Evolutionary conservation across 2,888 invertebrate species (phyloP).

Genomic region (Capitulum mitella): DNA sequence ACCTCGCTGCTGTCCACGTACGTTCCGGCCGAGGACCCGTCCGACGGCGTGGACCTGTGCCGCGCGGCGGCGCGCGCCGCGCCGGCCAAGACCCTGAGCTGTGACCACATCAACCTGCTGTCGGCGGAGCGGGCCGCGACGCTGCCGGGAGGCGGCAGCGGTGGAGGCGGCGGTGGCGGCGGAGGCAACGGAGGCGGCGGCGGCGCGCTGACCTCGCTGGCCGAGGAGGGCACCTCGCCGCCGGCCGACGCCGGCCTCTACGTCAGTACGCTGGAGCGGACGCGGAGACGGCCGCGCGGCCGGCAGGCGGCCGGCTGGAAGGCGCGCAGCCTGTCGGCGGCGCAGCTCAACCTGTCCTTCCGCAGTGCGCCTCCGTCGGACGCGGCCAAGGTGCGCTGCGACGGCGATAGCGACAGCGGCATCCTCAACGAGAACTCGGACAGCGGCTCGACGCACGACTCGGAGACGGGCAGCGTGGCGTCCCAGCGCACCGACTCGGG

Average conservation of each 20-base stretch:
- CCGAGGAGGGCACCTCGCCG: background rate
- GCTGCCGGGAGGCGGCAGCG: too few species aligned
- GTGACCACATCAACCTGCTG: slow-evolving; percentile 5
- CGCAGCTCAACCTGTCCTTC: slow-evolving; percentile 10
- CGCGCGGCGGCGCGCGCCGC: background rate
- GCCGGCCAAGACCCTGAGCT: background rate
- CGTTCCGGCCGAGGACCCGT: slow-evolving; percentile 69
- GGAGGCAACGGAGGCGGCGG: background rate
- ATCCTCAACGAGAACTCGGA: slow-evolving; percentile 21
- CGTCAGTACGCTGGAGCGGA: slow-evolving; percentile 1
- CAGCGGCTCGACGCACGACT: background rate
- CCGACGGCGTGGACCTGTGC: slow-evolving; percentile 59
- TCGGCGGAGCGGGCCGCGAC: background rate
- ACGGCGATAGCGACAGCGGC: slow-evolving; percentile 15
- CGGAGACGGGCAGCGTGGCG: slow-evolving; percentile 21
- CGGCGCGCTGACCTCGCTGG: background rate
- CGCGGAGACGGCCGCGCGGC: background rate
- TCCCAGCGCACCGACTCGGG: slow-evolving; percentile 21
- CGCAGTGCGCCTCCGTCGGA: background rate
- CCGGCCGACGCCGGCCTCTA: background rate
- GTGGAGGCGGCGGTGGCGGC: background rate
- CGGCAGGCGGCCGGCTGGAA: background rate
- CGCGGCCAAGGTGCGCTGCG: background rate
- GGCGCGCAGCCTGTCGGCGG: background rate
- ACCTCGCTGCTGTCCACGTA: slow-evolving; percentile 66